Base-by-base conservation (phyloP, 2,113 vertebrate species). In the Salvelinus sp. region DNA sequence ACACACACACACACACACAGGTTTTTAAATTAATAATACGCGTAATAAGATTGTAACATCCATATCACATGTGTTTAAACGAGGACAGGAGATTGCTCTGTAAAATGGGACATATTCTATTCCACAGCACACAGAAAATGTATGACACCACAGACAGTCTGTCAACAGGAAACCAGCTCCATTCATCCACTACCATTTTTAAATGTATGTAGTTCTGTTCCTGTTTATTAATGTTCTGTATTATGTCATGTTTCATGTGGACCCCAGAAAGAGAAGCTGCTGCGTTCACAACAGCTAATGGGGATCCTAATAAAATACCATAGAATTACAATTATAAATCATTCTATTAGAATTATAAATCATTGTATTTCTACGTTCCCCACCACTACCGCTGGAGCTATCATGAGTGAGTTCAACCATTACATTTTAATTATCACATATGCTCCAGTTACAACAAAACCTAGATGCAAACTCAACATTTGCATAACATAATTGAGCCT, bases 401-500 rank as follows among this genome's bases (percentile, higher is more conserved):
- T 57, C 54, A 20, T 14, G 54, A 6, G 54, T 57, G 54, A 20
- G 54, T 57, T 57, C 54, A 57, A 20, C 54, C 54, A 57, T 57
- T 57, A 20, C 3, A 57, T 57, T 57, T 57, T 1, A 57, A 57
- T 20, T 6, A 57, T 57, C 18, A 6, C 54, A 57, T 57, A 20
- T 57, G 16, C 54, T 57, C 16, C 54, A 57, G 54, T 20, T 62
- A 22, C n/a, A 22, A 20, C 4, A 23, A 7, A 62, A 25, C 10
- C 6, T 25, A 65, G 25, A 65, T 28, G 4, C 63, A 28, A 65
- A 27, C 25, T 16, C 63, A 62, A 25, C 63, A 65, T 65, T 65
- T 27, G 63, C 63, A 65, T 65, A 65, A 65, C 23, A 65, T 30
- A 64, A 74, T 28, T 66, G 44, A 67, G 48, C 28, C 47, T 57